Evolutionary conservation across 2,797 vertebrate species (phyloP).

Genomic region (Hydrophis major): DNA sequence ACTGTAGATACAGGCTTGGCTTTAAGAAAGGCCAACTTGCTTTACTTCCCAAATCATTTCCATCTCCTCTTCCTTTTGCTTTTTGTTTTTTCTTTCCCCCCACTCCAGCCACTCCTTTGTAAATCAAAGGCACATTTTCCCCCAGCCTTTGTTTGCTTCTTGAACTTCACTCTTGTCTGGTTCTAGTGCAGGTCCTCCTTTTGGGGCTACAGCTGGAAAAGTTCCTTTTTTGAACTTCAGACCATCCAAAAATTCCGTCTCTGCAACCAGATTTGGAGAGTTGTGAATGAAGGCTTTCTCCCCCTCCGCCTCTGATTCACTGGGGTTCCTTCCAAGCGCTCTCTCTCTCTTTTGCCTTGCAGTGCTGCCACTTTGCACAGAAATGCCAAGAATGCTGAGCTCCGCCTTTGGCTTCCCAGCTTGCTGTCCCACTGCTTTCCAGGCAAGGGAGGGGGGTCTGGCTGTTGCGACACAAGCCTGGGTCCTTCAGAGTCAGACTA

Average conservation of each 20-base stretch:
- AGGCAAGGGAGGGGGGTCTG: constrained; percentile 10
- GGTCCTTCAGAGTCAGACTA: constrained; percentile 3
- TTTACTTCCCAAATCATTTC: background rate
- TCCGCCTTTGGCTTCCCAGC: constrained; percentile 55
- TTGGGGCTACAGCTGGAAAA: background rate
- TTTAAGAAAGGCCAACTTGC: background rate
- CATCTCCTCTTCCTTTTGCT: background rate
- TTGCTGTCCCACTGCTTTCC: constrained; percentile 45
- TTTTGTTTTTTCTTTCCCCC: background rate
- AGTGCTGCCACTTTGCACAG: constrained; percentile 48
- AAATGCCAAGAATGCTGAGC: constrained; percentile 65
- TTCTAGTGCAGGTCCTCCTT: background rate
- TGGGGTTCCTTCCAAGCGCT: background rate
- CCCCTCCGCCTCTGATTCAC: background rate
- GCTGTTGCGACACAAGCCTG: constrained; percentile 28
- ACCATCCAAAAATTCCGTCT: background rate
- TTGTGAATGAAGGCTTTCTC: constrained; percentile 1
- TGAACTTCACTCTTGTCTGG: background rate
- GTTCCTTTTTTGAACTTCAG: background rate
- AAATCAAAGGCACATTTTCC: background rate
- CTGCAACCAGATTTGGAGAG: background rate
- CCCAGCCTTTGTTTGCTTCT: background rate
- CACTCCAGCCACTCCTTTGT: too few relatives aligned
- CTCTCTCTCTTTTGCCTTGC: background rate
- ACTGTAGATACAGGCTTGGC: background rate